Base-by-base conservation (phyloP, 2,113 vertebrate genomes). In the Thalassarche chlororhynchos region DNA sequence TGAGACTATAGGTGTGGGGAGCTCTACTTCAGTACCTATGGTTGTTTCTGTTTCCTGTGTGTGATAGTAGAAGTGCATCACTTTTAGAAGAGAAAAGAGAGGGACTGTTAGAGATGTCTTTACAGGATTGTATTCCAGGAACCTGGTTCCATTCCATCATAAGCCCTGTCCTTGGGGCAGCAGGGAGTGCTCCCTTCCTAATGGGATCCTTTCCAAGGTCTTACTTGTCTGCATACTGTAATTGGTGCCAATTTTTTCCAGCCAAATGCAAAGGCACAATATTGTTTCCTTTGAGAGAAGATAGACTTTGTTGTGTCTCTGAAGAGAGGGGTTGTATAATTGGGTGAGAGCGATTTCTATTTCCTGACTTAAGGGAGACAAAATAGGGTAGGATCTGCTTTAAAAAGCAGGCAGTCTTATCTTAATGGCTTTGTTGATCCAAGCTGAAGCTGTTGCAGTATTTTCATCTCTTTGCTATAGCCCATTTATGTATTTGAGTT, bases 71-170 rank as follows among this genome's bases (percentile, higher is more conserved):
- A 81, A 75, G 36, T 24, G 17, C 32, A 20, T 71, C 29, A 40
- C 47, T 64, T 52, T 12, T 20, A 17, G 29, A 66, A 84, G 14
- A 62, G n/a, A 36, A 89, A 28, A 42, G 40, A 80, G 47, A 46
- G 52, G 42, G 6, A 20, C 14, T 84, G 15, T 82, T 68, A 72
- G 44, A 82, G 52, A 31, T 69, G 12, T 40, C 44, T 93, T 91
- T 84, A 47, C 5, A 70, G 34, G n/a, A 15, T 79, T 91, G 60
- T 7, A 25, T 89, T 96, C 25, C 74, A 76, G 57, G 31, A 85
- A 29, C 11, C 18, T 0, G 0, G 8, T 93, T 84, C 17, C 19
- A 76, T 0, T 76, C 74, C 36, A 10, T 79, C 65, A n/a, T 36
- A 72, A 94, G 44, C 24, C 36, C 49, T 54, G 44, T 88, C 40